Conservation (phyloP, 2,113 vertebrate species). For the Centrocercus urophasianus region DNA sequence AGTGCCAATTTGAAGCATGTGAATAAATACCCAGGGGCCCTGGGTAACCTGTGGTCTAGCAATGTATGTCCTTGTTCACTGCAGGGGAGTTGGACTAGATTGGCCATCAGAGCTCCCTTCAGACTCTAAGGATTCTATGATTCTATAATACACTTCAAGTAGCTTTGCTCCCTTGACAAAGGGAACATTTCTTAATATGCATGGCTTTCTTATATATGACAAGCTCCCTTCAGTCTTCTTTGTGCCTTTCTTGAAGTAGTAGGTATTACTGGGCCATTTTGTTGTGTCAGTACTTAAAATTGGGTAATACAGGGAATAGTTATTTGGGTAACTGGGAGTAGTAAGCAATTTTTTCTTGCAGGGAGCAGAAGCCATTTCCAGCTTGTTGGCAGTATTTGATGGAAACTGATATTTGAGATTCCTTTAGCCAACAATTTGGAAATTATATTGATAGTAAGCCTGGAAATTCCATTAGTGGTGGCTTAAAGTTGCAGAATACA, state of each 20-base stretch:
- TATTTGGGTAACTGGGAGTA: background rate
- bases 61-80: too few relatives aligned
- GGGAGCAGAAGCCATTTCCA: background rate
- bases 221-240: background rate
- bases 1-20: background rate
- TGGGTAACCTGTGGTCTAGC: too few relatives aligned
- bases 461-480: background rate
- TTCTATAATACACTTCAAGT: background rate
- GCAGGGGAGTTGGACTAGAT: too few relatives aligned
- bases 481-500: background rate
- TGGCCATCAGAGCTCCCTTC: too few relatives aligned
- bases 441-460: background rate
- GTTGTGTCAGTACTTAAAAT: background rate
- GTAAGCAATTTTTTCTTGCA: background rate
- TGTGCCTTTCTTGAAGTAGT: background rate
- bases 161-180: background rate
- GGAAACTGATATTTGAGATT: background rate
- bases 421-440: background rate
- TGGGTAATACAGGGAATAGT: background rate
- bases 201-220: background rate
- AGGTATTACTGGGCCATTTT: background rate
- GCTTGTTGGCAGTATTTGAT: background rate
- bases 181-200: background rate
- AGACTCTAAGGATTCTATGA: too few relatives aligned
- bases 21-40: too few relatives aligned